Evolutionary conservation across 2,797 vertebrate species (phyloP).

Genomic region (Crypturellus tataupa): DNA sequence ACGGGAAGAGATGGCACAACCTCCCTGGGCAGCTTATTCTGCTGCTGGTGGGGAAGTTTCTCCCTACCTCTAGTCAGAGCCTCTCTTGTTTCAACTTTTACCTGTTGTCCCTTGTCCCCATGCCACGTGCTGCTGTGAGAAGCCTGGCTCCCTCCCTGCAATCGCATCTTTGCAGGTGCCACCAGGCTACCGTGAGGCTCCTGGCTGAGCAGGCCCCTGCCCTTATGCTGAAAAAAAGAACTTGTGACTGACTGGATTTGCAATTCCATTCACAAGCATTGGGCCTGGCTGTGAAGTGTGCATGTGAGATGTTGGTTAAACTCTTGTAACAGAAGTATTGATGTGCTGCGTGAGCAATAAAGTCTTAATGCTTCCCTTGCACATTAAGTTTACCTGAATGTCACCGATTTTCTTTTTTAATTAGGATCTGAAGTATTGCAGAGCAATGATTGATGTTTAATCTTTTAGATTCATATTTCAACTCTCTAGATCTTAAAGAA

Average conservation of each 20-base stretch:
- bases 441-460: background rate
- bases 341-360: background rate
- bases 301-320: background rate
- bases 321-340: background rate
- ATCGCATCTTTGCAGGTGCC: background rate
- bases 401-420: background rate
- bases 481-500: background rate
- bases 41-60: background rate
- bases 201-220: too few species aligned
- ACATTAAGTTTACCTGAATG: background rate
- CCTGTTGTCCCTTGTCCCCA: background rate
- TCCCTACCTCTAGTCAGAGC: background rate
- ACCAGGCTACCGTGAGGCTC: background rate
- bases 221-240: background rate
- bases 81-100: background rate
- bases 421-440: background rate
- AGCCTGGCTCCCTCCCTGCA: background rate
- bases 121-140: accelerated
- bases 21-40: background rate
- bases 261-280: background rate
- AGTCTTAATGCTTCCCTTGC: background rate
- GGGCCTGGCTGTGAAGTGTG: background rate
- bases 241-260: background rate
- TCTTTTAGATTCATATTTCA: background rate
- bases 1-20: background rate